Conservation (phyloP, 2,797 vertebrate species). For the Columba guinea region DNA sequence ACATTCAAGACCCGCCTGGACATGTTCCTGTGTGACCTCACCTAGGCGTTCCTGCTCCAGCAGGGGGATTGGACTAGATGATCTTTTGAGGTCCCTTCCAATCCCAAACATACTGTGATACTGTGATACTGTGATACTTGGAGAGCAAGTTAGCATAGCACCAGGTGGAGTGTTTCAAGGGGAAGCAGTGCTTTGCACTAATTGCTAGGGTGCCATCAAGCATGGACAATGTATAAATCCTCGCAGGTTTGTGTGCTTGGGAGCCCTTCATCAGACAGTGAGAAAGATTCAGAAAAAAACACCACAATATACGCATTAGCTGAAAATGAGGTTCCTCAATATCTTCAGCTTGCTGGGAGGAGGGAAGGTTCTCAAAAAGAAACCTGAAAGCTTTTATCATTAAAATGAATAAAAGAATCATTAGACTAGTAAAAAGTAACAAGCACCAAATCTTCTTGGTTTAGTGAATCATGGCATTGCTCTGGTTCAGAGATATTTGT, state of each 20-base stretch:
- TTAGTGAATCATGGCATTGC: not conserved
- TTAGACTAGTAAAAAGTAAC: not conserved
- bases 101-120: too few species aligned
- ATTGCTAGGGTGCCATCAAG: not conserved
- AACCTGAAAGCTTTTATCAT: not conserved
- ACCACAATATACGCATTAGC: not conserved
- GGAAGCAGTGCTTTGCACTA: not conserved
- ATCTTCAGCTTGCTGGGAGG: not conserved
- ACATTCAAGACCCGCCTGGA: too few species aligned
- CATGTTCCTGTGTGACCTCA: too few species aligned
- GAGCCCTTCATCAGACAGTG: not conserved
- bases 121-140: not conserved
- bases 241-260: not conserved
- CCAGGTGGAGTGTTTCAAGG: slow-evolving; percentile 12
- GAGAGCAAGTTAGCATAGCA: slow-evolving; percentile 8
- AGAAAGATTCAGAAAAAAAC: not conserved
- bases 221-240: not conserved
- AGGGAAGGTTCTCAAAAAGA: not conserved
- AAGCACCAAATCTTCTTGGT: not conserved
- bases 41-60: too few species aligned
- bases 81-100: too few species aligned
- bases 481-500: not conserved
- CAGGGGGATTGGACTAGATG: too few species aligned
- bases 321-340: not conserved
- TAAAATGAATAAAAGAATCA: not conserved